Percentiles rank a stretch among this genome's conserved stretches.
Evolutionary conservation across 23 tunicate species (phyloP).

Genomic region (Styela clava): DNA sequence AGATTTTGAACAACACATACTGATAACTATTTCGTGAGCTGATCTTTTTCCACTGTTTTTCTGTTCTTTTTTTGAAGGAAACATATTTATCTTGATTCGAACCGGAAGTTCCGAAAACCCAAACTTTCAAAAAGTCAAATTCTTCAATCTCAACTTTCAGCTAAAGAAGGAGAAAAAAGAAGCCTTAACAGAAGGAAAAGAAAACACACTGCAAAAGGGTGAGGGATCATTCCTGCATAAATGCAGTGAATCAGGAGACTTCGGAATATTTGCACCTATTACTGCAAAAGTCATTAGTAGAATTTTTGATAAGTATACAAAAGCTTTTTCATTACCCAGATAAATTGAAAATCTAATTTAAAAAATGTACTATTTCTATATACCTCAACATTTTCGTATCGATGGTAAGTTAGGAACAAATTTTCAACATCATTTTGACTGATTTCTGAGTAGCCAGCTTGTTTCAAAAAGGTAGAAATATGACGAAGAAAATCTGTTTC

Average conservation of each 20-base stretch:
- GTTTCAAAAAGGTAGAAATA: constrained; percentile 48
- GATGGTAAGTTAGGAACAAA: constrained; percentile 30
- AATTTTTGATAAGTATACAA: too few species aligned
- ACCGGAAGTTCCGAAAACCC: neutral
- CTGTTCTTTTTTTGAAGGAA: neutral
- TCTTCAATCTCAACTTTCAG: constrained; percentile 6
- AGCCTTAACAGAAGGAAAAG: constrained; percentile 15
- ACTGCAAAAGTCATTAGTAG: too few species aligned
- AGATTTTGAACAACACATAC: too few species aligned
- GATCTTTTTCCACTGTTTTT: neutral
- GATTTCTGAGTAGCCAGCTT: constrained; percentile 65
- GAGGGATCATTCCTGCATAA: too few species aligned
- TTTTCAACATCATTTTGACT: constrained; percentile 39
- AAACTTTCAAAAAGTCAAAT: neutral
- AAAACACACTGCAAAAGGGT: too few species aligned
- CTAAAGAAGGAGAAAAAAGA: constrained; percentile 14
- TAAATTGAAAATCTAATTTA: too few species aligned
- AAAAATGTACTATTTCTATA: too few species aligned
- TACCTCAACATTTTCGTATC: constrained; percentile 49
- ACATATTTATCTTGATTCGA: neutral
- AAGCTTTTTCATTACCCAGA: too few species aligned
- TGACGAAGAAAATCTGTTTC: constrained; percentile 42
- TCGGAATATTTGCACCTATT: too few species aligned
- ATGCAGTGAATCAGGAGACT: too few species aligned
- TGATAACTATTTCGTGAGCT: neutral